A percentile compares a stretch with the other conserved stretches of the same genome.
Evolutionary conservation across 2,797 vertebrate genomes (phyloP).

Genomic region (Gymnopithys bicolor): DNA sequence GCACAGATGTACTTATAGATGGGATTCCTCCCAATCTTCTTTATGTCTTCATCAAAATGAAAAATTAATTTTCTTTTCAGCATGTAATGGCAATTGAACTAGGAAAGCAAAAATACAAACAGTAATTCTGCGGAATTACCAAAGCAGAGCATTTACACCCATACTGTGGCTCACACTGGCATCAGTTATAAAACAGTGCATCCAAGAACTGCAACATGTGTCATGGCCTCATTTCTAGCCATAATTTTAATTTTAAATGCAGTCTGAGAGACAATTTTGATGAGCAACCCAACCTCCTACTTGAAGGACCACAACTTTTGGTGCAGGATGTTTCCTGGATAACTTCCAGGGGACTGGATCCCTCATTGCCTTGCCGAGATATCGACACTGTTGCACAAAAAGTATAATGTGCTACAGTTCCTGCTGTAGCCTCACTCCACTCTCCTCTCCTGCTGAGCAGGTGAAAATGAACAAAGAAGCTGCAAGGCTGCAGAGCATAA

Average conservation of each 20-base stretch:
- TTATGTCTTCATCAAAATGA: background rate
- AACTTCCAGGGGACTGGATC: background rate
- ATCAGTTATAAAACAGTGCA: background rate
- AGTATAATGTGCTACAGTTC: background rate
- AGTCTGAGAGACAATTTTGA: background rate
- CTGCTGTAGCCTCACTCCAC: background rate
- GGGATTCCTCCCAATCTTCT: background rate
- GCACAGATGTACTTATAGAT: background rate
- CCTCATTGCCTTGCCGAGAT: background rate
- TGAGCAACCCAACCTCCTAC: background rate
- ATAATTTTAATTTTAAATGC: background rate
- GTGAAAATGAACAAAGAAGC: slow-evolving; percentile 52
- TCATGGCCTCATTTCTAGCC: background rate
- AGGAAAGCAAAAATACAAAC: background rate
- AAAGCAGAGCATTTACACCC: background rate
- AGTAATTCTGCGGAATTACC: background rate
- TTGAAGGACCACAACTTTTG: background rate
- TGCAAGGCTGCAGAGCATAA: background rate
- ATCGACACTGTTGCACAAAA: background rate
- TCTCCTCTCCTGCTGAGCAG: slow-evolving; percentile 40
- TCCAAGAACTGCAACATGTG: background rate
- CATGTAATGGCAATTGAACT: background rate
- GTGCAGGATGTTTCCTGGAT: background rate
- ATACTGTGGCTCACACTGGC: background rate
- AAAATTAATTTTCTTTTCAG: background rate